phyloP scores from a whole-genome alignment of 2,797 vertebrate genomes.

The Coregonus suidteri region DNA sequence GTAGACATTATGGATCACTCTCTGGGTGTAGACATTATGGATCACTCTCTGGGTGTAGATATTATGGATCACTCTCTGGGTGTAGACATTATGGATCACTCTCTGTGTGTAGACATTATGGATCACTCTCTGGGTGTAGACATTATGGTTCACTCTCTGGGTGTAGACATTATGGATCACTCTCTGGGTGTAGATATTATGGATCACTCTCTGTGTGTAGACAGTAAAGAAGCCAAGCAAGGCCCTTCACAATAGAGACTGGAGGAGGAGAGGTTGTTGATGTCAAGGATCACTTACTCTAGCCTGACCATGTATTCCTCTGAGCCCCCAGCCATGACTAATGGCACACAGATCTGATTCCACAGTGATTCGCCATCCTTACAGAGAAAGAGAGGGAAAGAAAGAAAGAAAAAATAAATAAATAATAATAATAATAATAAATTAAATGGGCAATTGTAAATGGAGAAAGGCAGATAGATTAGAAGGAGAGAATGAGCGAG shows the following conservation, averaged over 20 bases:
- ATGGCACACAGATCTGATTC: constrained; percentile 6
- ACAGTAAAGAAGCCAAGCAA: background rate
- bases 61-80: too few species aligned
- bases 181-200: background rate
- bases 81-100: too few species aligned
- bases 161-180: background rate
- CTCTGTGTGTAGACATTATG: too few species aligned
- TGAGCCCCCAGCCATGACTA: constrained; percentile 26
- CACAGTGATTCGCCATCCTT: constrained; percentile 1
- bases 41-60: too few species aligned
- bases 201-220: background rate
- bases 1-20: too few species aligned
- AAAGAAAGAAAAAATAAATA: background rate
- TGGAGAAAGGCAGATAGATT: background rate
- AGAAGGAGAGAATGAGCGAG: background rate
- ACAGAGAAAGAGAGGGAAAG: background rate
- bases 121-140: background rate
- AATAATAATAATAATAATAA: too few species aligned
- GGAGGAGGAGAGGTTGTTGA: background rate
- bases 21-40: too few species aligned
- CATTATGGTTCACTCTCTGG: background rate
- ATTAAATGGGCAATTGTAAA: constrained; percentile 15
- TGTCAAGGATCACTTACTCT: background rate
- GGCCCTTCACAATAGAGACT: background rate
- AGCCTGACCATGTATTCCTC: constrained; percentile 6